Percentiles rank a stretch among this genome's conserved stretches.
phyloP scores from a whole-genome alignment of 2,888 invertebrate species.

The Sphaerophoria rueppellii region DNA sequence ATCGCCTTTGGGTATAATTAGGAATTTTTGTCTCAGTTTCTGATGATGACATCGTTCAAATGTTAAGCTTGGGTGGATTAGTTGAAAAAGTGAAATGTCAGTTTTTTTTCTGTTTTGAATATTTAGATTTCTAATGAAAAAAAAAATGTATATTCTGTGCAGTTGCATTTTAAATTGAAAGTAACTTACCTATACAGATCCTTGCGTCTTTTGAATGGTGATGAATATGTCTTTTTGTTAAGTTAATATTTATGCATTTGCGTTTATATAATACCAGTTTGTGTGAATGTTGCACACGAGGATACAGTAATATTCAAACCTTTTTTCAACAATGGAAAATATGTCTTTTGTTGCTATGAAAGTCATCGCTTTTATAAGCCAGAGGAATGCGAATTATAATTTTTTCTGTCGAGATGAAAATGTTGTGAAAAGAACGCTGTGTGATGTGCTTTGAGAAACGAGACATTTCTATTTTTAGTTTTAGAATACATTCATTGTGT shows the following conservation, averaged over 20 bases:
- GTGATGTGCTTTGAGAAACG: conserved; percentile 6
- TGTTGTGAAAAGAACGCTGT: conserved; percentile 27
- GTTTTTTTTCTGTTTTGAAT: conserved; percentile 12
- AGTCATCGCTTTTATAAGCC: conserved; percentile 38
- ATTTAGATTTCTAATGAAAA: too few relatives aligned
- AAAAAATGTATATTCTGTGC: too few relatives aligned
- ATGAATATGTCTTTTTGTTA: too few relatives aligned
- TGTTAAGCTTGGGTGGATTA: conserved; percentile 58
- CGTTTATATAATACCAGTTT: too few relatives aligned
- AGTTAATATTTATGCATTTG: too few relatives aligned
- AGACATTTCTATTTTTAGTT: not conserved
- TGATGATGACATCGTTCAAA: conserved; percentile 69
- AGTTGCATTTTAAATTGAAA: too few relatives aligned
- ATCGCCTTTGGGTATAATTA: conserved; percentile 54
- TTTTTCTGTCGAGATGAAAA: conserved; percentile 9
- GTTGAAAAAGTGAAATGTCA: conserved; percentile 42
- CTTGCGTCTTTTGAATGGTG: too few relatives aligned
- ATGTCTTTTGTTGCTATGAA: conserved; percentile 50
- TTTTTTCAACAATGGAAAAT: conserved; percentile 33
- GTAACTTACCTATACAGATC: too few relatives aligned
- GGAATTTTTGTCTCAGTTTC: conserved; percentile 50
- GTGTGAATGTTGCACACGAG: not conserved
- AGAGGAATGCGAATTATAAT: conserved; percentile 34
- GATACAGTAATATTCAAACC: conserved; percentile 35
- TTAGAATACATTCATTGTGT: too few relatives aligned